Conservation (phyloP, 2,888 invertebrate species). For the Archaeoteleia sp. region DNA sequence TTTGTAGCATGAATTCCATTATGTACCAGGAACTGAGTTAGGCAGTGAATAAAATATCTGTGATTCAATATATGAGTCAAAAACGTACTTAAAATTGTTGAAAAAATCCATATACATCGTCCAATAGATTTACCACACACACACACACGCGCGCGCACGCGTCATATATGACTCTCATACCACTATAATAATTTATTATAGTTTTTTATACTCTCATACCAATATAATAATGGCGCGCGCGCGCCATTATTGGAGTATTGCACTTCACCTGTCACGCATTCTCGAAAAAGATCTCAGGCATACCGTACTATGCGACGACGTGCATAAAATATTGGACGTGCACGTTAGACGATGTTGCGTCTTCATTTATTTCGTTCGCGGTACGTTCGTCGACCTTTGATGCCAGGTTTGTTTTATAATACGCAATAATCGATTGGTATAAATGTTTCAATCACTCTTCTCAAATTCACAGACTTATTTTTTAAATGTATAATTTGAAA, state of each 20-base stretch:
- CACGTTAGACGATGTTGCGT: constrained; percentile 6
- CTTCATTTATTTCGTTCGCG: too few relatives aligned
- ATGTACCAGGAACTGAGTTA: constrained; percentile 41
- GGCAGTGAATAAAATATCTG: constrained; percentile 45
- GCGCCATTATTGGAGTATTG: constrained; percentile 32
- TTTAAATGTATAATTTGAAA: too few relatives aligned
- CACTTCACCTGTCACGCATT: constrained; percentile 25
- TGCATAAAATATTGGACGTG: constrained; percentile 15
- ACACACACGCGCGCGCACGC: constrained; percentile 6
- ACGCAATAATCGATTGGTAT: too few relatives aligned
- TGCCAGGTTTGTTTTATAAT: not conserved
- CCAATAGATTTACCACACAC: not conserved
- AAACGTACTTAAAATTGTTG: constrained; percentile 2
- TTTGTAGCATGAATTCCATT: constrained; percentile 28
- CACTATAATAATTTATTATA: too few relatives aligned
- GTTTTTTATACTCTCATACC: too few relatives aligned
- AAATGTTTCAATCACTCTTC: too few relatives aligned
- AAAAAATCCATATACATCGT: not conserved
- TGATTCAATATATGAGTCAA: too few relatives aligned
- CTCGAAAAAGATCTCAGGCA: constrained; percentile 3
- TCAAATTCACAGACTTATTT: too few relatives aligned
- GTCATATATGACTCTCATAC: not conserved
- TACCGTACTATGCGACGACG: constrained; percentile 1
- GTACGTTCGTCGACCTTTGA: constrained; percentile 11
- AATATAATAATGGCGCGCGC: constrained; percentile 7